phyloP scores from a whole-genome alignment of 2,888 invertebrate genomes.

The Elegia similella region DNA sequence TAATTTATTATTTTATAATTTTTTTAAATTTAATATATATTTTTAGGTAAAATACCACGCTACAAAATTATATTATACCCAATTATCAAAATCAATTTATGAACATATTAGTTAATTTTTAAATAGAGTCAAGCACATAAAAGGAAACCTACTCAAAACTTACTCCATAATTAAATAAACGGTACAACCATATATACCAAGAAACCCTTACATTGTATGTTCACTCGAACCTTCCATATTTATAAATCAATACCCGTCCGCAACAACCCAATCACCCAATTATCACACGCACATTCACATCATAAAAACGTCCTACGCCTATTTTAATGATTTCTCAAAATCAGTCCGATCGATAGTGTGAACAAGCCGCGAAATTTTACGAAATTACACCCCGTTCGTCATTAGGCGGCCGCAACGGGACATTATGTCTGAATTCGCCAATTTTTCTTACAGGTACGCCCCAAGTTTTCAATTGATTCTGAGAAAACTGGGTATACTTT shows the following conservation, averaged over 20 bases:
- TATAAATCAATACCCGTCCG: neutral
- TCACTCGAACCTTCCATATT: neutral
- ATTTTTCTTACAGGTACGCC: slow-evolving; percentile 36
- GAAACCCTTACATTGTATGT: neutral
- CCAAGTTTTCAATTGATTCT: slow-evolving; percentile 53
- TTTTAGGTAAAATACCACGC: no score
- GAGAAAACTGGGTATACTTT: slow-evolving; percentile 54
- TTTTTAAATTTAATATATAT: no score
- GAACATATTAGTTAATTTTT: no score
- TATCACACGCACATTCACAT: slow-evolving; percentile 6
- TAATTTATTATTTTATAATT: no score
- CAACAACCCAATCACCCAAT: neutral
- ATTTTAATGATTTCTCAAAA: slow-evolving; percentile 8
- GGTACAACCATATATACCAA: neutral
- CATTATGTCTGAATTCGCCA: slow-evolving; percentile 48
- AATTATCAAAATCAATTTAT: no score
- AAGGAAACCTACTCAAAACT: no score
- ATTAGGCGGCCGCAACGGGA: slow-evolving; percentile 60
- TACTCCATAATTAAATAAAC: neutral
- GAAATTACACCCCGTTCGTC: slow-evolving; percentile 5
- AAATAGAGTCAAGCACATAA: no score
- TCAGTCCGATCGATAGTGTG: slow-evolving; percentile 12
- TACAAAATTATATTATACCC: no score
- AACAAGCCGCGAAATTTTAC: slow-evolving; percentile 9
- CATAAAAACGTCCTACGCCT: slow-evolving; percentile 2